Percentiles rank a stretch among this genome's conserved stretches.
These are phyloP conservation scores for Rhynchotus rufescens DNA, from an alignment of 2,797 vertebrate species.

Conservation along the genomic window DNA sequence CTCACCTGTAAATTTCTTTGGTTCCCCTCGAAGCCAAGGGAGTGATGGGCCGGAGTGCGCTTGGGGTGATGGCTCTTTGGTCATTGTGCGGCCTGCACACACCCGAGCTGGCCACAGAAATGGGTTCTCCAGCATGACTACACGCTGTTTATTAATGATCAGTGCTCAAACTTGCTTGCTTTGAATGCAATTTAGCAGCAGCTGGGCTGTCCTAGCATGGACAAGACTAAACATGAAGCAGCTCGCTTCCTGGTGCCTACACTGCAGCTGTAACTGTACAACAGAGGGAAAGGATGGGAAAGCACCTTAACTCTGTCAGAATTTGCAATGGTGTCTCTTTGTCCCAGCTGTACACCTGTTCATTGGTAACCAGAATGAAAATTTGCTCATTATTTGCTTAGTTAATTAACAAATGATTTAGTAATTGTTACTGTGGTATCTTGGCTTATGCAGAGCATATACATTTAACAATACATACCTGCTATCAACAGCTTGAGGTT, in stretches of 20 bases:
- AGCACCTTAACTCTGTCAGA: neutral
- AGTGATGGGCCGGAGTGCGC: constrained; percentile 28
- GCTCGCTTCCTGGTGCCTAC: neutral
- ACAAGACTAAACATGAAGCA: constrained; percentile 39
- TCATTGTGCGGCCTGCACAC: neutral
- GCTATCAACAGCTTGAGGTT: neutral
- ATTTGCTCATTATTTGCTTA: constrained; percentile 16
- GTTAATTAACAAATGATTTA: neutral
- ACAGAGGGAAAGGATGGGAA: constrained; percentile 6
- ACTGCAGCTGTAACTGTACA: neutral
- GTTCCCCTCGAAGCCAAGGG: constrained; percentile 38
- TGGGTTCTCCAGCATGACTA: constrained; percentile 1
- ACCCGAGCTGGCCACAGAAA: neutral
- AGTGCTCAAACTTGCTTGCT: neutral
- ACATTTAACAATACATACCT: constrained; percentile 2
- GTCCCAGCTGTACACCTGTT: neutral
- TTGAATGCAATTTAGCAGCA: constrained; percentile 25
- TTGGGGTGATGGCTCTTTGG: constrained; percentile 20
- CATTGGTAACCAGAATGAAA: neutral
- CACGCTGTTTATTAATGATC: neutral
- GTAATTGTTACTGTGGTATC: neutral
- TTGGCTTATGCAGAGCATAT: neutral
- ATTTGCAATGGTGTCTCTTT: neutral
- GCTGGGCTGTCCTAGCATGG: constrained; percentile 20
- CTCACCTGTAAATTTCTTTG: constrained; percentile 20